A percentile compares a stretch with the other conserved stretches of the same genome.
Conservation (phyloP, 2,797 vertebrate genomes). For the Lateolabrax maculatus region DNA sequence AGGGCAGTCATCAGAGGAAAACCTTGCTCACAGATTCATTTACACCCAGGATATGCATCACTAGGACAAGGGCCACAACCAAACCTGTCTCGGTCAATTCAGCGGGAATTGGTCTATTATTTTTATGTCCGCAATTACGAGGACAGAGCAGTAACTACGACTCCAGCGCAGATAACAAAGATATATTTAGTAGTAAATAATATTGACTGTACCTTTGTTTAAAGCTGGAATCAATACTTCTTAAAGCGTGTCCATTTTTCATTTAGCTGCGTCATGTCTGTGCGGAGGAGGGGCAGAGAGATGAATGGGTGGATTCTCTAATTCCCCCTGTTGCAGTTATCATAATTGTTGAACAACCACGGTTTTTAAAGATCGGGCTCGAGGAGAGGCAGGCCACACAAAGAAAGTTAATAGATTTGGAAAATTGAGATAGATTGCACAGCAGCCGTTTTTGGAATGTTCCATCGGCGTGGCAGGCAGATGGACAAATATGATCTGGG, state of each 20-base stretch:
- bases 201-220: constrained; percentile 93
- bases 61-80: constrained; percentile 75
- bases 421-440: constrained; percentile 88
- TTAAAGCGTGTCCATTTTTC: constrained; percentile 92
- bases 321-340: constrained; percentile 87
- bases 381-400: constrained; percentile 79
- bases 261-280: constrained; percentile 89
- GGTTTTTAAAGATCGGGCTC: constrained; percentile 84
- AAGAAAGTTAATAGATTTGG: constrained; percentile 88
- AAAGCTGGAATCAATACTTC: constrained; percentile 91
- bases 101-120: constrained; percentile 88
- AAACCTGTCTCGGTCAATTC: constrained; percentile 84
- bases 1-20: constrained; percentile 61
- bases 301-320: constrained; percentile 88
- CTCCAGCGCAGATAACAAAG: constrained; percentile 89
- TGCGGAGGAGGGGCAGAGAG: constrained; percentile 84
- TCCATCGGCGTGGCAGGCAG: constrained; percentile 78
- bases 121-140: constrained; percentile 90
- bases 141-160: constrained; percentile 84
- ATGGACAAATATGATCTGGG: constrained; percentile 84
- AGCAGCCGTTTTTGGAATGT: constrained; percentile 76
- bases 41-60: constrained; percentile 82
- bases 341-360: constrained; percentile 88
- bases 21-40: constrained; percentile 73
- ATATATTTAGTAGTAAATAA: constrained; percentile 92